A percentile compares a stretch with the other conserved stretches of the same genome.
These are phyloP conservation scores for Disparrhopalites patrizii DNA, from an alignment of 2,888 invertebrate species.

Conservation along the genomic window DNA sequence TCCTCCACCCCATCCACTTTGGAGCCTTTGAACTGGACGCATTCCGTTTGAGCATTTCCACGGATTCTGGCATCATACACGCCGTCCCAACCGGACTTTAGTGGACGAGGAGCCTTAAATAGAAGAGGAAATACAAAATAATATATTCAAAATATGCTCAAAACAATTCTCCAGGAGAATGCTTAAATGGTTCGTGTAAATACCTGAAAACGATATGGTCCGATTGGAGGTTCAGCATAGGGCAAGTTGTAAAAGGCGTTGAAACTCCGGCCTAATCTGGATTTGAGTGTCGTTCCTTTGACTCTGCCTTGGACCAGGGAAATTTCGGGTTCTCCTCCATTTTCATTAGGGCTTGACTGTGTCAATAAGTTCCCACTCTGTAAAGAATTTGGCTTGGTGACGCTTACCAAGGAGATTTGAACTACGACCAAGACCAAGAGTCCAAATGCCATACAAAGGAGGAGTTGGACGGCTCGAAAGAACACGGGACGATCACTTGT, in stretches of 20 bases:
- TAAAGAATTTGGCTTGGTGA: too few relatives aligned
- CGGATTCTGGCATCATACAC: neutral
- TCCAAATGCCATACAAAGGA: too few relatives aligned
- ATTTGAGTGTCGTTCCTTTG: neutral
- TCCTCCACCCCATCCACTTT: conserved; percentile 13
- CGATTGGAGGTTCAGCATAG: conserved; percentile 20
- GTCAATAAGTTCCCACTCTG: too few relatives aligned
- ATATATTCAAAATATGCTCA: neutral
- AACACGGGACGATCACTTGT: too few relatives aligned
- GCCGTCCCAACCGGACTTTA: neutral
- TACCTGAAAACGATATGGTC: conserved; percentile 15
- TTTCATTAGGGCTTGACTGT: too few relatives aligned
- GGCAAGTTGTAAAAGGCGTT: conserved; percentile 16
- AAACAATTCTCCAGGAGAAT: neutral
- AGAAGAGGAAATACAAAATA: neutral
- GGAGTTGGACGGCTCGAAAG: too few relatives aligned
- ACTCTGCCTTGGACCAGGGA: conserved; percentile 12
- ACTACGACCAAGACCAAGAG: too few relatives aligned
- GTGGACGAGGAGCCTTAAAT: neutral
- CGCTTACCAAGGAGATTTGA: too few relatives aligned
- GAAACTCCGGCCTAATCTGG: conserved; percentile 8
- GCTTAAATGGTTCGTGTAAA: neutral
- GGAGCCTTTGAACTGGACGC: neutral
- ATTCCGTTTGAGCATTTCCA: neutral
- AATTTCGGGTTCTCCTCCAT: too few relatives aligned